A percentile compares a stretch with the other conserved stretches of the same genome.
Evolutionary conservation across 2,797 vertebrate genomes (phyloP).

Genomic region (Aphelocoma californica): DNA sequence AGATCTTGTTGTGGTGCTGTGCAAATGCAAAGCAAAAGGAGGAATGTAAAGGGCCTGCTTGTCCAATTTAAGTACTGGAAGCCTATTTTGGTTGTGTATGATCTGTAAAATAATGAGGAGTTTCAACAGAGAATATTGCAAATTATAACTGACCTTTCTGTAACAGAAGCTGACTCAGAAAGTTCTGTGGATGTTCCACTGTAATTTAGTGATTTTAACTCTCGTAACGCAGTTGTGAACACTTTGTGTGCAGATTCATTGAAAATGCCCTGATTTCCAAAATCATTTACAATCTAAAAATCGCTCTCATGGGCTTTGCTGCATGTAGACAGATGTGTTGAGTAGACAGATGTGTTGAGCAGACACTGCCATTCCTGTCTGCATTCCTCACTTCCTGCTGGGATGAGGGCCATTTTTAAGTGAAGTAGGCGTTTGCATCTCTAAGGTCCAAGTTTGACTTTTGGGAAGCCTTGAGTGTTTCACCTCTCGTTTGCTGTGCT

Average conservation of each 20-base stretch:
- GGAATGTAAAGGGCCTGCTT: not conserved
- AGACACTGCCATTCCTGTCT: not conserved
- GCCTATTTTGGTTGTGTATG: not conserved
- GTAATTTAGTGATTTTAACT: not conserved
- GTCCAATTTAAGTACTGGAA: not conserved
- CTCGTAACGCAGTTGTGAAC: not conserved
- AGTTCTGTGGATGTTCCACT: not conserved
- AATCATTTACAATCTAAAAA: not conserved
- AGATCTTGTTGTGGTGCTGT: not conserved
- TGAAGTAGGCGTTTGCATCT: not conserved
- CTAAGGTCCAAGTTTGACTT: not conserved
- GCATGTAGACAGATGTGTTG: rapidly evolving
- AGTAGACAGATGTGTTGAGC: not conserved
- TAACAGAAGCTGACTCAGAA: not conserved
- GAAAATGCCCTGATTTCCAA: not conserved
- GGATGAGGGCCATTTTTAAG: not conserved
- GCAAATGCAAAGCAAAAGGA: not conserved
- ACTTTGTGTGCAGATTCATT: not conserved
- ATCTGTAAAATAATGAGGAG: not conserved
- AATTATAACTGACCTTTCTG: not conserved
- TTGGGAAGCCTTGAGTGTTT: not conserved
- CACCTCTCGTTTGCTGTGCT: not conserved
- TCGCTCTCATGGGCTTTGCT: not conserved
- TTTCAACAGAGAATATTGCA: not conserved
- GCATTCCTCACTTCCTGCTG: not conserved